phyloP scores from a whole-genome alignment of 2,797 vertebrate genomes.

The Rhinoraja longicauda region DNA sequence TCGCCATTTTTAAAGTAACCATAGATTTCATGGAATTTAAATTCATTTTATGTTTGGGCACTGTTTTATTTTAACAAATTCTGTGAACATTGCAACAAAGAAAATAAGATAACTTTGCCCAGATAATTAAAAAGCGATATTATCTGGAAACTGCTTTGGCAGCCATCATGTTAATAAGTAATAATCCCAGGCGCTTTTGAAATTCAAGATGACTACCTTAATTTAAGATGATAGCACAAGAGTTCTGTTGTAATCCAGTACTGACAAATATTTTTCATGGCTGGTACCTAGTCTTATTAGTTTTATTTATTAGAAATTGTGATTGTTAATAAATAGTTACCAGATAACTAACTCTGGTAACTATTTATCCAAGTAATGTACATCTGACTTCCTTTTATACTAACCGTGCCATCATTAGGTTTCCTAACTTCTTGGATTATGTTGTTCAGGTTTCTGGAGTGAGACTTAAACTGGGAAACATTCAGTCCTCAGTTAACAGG shows the following conservation, averaged over 20 bases:
- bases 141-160: background rate
- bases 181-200: background rate
- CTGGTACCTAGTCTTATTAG: background rate
- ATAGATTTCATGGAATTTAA: background rate
- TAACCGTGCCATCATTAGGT: background rate
- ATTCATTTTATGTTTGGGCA: too few relatives aligned
- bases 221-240: background rate
- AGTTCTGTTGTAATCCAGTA: background rate
- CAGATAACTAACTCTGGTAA: too few relatives aligned
- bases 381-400: background rate
- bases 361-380: constrained; percentile 32
- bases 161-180: background rate
- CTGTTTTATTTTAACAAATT: background rate
- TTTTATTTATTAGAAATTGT: constrained; percentile 40
- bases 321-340: too few relatives aligned
- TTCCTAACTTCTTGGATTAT: background rate
- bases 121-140: background rate
- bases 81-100: background rate
- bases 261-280: background rate
- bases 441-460: background rate
- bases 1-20: background rate
- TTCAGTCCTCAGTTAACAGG: background rate
- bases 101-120: background rate
- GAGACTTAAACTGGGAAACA: background rate
- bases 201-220: background rate